Percentiles rank a stretch among this genome's conserved stretches.
Conservation (phyloP, 2,797 vertebrate genomes). For the Cryptoblepharus egeriae region DNA sequence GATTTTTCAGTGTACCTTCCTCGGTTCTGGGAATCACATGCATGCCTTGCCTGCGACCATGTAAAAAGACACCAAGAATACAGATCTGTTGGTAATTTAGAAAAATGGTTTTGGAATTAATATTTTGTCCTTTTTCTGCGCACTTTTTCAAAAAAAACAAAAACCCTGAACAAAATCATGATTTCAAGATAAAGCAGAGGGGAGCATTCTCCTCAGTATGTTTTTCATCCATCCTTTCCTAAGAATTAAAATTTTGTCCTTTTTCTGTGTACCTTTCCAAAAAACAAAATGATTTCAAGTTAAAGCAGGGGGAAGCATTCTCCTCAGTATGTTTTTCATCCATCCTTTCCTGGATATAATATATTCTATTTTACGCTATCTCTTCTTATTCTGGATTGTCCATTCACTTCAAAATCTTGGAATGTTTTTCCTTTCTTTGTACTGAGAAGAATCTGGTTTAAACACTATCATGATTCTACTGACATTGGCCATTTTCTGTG, state of each 20-base stretch:
- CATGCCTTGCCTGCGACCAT: slow-evolving; percentile 94
- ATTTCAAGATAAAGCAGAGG: slow-evolving; percentile 61
- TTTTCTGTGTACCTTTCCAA: no score
- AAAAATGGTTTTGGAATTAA: slow-evolving; percentile 98
- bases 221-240: slow-evolving; percentile 62
- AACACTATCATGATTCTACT: neutral
- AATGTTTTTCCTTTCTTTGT: neutral
- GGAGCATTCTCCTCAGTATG: slow-evolving; percentile 16
- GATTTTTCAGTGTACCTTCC: slow-evolving; percentile 94
- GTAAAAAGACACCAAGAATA: slow-evolving; percentile 94
- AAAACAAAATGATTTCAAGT: no score
- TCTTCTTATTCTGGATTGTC: slow-evolving; percentile 1
- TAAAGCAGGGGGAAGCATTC: slow-evolving; percentile 17
- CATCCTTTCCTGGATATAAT: slow-evolving; percentile 39
- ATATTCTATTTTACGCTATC: neutral
- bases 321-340: slow-evolving; percentile 59
- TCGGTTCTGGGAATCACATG: slow-evolving; percentile 96
- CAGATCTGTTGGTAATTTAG: slow-evolving; percentile 91
- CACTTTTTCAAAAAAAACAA: slow-evolving; percentile 54
- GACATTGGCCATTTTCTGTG: neutral
- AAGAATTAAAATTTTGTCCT: no score
- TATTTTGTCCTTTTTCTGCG: slow-evolving; percentile 38
- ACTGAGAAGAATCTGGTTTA: neutral
- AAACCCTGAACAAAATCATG: slow-evolving; percentile 51
- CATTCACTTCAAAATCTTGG: neutral